phyloP scores from a whole-genome alignment of 2,113 vertebrate species.

The Boleophthalmus pectinirostris region DNA sequence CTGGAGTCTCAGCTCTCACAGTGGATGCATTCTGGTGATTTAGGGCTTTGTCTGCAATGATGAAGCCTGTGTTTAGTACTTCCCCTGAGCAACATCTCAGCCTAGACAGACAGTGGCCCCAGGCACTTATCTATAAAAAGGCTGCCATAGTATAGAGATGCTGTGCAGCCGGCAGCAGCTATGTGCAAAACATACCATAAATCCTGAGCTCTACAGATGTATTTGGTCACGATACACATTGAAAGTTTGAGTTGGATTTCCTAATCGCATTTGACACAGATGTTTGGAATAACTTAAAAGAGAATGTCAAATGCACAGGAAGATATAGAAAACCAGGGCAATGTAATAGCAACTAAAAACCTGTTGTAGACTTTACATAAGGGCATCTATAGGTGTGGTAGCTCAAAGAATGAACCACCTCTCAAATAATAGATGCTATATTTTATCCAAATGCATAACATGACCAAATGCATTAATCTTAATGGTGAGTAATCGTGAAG shows the following conservation, averaged over 20 bases:
- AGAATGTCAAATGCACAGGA: not conserved
- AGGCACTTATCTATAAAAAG: constrained; percentile 13
- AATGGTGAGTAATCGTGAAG: too few relatives aligned
- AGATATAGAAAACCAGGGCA: not conserved
- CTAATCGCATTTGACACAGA: constrained; percentile 5
- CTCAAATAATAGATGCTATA: not conserved
- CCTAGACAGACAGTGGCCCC: constrained; percentile 13
- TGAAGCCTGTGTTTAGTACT: constrained; percentile 14
- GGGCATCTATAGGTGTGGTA: not conserved
- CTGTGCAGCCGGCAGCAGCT: constrained; percentile 7
- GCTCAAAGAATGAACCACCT: not conserved
- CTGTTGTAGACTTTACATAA: not conserved
- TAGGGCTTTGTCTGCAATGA: constrained; percentile 10
- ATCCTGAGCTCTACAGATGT: constrained; percentile 4
- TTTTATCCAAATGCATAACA: not conserved
- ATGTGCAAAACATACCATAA: constrained; percentile 13
- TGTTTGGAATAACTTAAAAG: constrained; percentile 9
- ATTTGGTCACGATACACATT: constrained; percentile 11
- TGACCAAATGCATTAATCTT: too few relatives aligned
- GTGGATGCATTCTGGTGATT: constrained; percentile 13
- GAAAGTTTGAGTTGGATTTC: constrained; percentile 8
- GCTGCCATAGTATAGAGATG: constrained; percentile 10
- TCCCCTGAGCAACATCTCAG: constrained; percentile 11
- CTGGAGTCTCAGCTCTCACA: not conserved
- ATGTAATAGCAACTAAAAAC: not conserved